phyloP scores from a whole-genome alignment of 2,113 vertebrate species.

The Stomatorhinus ivindoensis region DNA sequence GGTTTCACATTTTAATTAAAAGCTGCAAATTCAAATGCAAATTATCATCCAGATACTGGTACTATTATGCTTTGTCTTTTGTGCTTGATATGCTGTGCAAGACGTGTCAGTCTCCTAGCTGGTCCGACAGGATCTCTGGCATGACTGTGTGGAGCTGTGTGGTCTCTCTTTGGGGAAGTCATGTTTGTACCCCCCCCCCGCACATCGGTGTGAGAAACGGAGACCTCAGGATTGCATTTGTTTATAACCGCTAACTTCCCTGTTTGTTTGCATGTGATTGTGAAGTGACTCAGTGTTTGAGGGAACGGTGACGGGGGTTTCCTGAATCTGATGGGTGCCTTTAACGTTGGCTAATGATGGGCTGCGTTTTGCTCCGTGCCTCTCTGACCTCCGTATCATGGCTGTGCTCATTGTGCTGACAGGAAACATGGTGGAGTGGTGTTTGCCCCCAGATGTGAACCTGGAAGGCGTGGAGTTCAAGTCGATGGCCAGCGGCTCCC shows the following conservation, averaged over 20 bases:
- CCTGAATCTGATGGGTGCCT: background rate
- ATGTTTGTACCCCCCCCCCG: background rate
- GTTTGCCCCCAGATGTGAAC: slow-evolving; percentile 87
- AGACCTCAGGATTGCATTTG: background rate
- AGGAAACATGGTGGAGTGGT: slow-evolving; percentile 98
- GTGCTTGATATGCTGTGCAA: background rate
- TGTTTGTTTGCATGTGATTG: background rate
- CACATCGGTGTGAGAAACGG: background rate
- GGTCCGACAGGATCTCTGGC: background rate
- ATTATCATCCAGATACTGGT: background rate
- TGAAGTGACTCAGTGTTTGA: background rate
- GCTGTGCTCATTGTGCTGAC: slow-evolving; percentile 21
- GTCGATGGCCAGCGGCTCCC: slow-evolving; percentile 96
- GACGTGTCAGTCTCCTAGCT: background rate
- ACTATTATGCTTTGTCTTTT: background rate
- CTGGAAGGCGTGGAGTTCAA: slow-evolving; percentile 97
- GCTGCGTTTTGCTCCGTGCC: background rate
- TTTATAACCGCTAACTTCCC: background rate
- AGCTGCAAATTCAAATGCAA: background rate
- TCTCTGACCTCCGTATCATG: background rate
- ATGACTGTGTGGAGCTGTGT: background rate
- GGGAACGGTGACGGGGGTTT: background rate
- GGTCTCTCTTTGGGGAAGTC: background rate
- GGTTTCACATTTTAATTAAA: background rate
- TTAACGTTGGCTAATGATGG: background rate